A percentile compares a stretch with the other conserved stretches of the same genome.
These are phyloP conservation scores for Bolborhynchus lineola DNA, from an alignment of 2,113 vertebrate genomes.

Conservation along the genomic window DNA sequence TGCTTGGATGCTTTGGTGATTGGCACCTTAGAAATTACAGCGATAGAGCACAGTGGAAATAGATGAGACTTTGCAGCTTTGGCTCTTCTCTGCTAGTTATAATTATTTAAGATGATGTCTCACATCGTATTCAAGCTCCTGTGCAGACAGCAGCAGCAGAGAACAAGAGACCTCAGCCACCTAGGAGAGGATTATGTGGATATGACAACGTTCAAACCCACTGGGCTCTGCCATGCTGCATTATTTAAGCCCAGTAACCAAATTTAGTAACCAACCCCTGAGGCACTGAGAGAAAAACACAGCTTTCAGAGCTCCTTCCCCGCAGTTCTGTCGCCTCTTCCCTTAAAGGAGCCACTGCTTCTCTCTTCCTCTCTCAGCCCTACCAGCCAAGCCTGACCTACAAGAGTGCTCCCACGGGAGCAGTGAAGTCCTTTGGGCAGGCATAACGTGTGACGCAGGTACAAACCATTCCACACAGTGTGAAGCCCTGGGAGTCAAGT, in stretches of 20 bases:
- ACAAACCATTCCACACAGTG: neutral
- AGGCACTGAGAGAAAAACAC: constrained; percentile 37
- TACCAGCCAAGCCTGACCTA: neutral
- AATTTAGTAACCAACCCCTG: constrained; percentile 66
- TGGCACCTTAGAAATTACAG: constrained; percentile 53
- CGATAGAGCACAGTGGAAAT: constrained; percentile 44
- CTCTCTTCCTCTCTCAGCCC: neutral
- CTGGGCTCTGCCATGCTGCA: constrained; percentile 64
- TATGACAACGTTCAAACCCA: constrained; percentile 65
- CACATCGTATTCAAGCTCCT: constrained; percentile 56
- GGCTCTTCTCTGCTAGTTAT: constrained; percentile 58
- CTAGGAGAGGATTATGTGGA: constrained; percentile 57
- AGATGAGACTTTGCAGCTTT: constrained; percentile 61
- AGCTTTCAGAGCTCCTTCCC: constrained; percentile 55
- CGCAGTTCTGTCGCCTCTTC: neutral
- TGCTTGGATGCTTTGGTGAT: constrained; percentile 53
- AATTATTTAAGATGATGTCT: constrained; percentile 68
- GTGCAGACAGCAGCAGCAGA: neutral
- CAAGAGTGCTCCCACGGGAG: neutral
- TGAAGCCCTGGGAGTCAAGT: neutral
- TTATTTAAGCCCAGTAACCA: constrained; percentile 71
- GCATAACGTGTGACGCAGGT: neutral
- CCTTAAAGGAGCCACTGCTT: constrained; percentile 44
- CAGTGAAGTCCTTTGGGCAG: neutral
- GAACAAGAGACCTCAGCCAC: constrained; percentile 59